A percentile compares a stretch with the other conserved stretches of the same genome.
These are phyloP conservation scores for Orcinus orca DNA, from an alignment of 2,113 vertebrate genomes.

Conservation along the genomic window DNA sequence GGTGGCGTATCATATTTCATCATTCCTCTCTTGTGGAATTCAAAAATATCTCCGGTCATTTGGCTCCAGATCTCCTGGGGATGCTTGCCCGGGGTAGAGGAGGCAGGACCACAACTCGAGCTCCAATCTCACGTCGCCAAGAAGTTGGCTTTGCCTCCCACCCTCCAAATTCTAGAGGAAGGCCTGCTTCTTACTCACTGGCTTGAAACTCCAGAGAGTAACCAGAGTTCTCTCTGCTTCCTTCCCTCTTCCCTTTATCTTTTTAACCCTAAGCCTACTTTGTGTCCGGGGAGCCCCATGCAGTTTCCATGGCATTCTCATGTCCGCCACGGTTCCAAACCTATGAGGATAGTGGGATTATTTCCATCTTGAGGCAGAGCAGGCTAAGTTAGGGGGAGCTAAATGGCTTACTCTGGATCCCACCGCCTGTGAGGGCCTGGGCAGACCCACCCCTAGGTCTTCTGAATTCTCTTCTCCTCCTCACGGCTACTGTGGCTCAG, in stretches of 20 bases:
- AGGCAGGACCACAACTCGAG: neutral
- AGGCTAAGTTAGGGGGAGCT: neutral
- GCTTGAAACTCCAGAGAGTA: neutral
- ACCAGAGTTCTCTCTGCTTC: neutral
- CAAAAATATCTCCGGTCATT: constrained; percentile 10
- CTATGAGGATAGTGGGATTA: neutral
- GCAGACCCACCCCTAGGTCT: neutral
- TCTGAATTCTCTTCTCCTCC: neutral
- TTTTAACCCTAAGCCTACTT: neutral
- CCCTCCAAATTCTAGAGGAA: constrained; percentile 8
- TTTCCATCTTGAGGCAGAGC: neutral
- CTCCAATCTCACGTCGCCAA: neutral
- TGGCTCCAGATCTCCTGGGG: neutral
- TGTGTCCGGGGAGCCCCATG: neutral
- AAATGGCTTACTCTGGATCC: neutral
- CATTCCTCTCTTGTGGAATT: neutral
- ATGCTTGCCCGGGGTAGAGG: neutral
- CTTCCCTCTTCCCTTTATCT: neutral
- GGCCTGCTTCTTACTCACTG: neutral
- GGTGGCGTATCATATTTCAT: neutral
- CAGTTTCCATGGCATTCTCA: neutral
- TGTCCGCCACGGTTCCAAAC: neutral
- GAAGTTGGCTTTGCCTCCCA: constrained; percentile 1
- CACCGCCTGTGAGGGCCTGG: neutral
- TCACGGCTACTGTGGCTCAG: neutral